Base-by-base conservation (phyloP, 2,797 vertebrate genomes). In the Hippopotamyrus pictus region DNA sequence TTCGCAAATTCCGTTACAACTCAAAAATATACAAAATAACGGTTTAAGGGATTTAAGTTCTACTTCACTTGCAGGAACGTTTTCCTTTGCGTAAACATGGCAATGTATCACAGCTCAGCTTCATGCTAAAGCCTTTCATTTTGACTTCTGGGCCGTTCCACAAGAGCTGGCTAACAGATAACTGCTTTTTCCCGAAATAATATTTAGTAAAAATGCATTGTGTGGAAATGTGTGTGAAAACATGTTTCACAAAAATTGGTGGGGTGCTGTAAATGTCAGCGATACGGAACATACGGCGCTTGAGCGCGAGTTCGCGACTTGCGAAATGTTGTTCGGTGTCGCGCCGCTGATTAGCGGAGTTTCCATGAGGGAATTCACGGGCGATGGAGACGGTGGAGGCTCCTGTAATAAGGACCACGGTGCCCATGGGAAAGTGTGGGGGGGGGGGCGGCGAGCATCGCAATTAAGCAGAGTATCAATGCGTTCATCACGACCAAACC, bases 401-500 rank as follows among this genome's bases (percentile, higher is more conserved):
- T 25, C n/a, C 46, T 17, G 50, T 50, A 73, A 51, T 9, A 57
- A 25, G 19, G 4, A n/a, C 8, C 9, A 14, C 6, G 51, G 11
- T 37, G 79, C 29, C 33, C 73, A 29, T 46, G 51, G 89, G 62
- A 17, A 83, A 79, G 11, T 22, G 17, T 50, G 33, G 87, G 76
- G 8, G 17, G 14, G 17, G 5, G 19, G 69, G 25, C 0, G 7
- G n/a, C 4, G 29, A 73, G 4, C 46, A 9, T 69, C 17, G 25
- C 48, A 73, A 73, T 76, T 29, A 73, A n/a, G 11, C 19, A 37
- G 62, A n/a, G 33, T 73, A 14, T 53, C 65, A 76, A 89, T 76
- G 91, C 90, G 90, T 93, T 93, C 92, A 95, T 95, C 93, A 93
- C 86, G 87, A 88, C 91, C 76, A 88, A n/a, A 22, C 44, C 5